Percentiles rank a stretch among this genome's conserved stretches.
Evolutionary conservation across 2,113 vertebrate species (phyloP).

Genomic region (Okapia johnstoni): DNA sequence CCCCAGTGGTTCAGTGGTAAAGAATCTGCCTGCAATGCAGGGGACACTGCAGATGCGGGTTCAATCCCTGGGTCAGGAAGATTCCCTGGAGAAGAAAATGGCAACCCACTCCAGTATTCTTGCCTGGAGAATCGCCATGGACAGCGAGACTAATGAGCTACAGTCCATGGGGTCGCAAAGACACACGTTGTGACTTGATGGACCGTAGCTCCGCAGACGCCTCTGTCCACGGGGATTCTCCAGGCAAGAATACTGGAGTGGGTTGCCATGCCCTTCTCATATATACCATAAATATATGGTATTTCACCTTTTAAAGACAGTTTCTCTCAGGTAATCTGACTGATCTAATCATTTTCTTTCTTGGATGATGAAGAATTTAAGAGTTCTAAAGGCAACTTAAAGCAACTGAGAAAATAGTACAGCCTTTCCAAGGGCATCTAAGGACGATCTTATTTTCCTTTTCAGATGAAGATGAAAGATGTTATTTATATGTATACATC

Average conservation of each 20-base stretch:
- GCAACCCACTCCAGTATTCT: neutral
- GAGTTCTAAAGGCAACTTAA: neutral
- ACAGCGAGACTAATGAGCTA: neutral
- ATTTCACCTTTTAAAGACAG: neutral
- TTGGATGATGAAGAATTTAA: neutral
- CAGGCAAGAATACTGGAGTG: neutral
- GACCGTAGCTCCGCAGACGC: neutral
- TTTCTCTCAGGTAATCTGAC: neutral
- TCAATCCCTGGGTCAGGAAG: neutral
- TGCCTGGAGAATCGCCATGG: neutral
- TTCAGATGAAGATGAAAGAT: neutral
- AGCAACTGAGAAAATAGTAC: neutral
- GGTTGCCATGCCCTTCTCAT: neutral
- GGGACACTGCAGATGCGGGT: accelerated
- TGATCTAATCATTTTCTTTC: neutral
- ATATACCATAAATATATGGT: neutral
- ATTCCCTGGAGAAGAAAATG: neutral
- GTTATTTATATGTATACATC: neutral
- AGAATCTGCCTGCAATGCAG: neutral
- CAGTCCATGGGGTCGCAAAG: neutral
- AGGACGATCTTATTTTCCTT: neutral
- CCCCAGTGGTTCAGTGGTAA: neutral
- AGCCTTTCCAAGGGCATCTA: neutral
- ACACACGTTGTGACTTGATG: neutral
- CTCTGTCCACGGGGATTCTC: neutral